Evolutionary conservation across 2,888 invertebrate species (phyloP), one percentile per base, ranked within the genome.

Genomic region (Pyrocoelia pectoralis): DNA sequence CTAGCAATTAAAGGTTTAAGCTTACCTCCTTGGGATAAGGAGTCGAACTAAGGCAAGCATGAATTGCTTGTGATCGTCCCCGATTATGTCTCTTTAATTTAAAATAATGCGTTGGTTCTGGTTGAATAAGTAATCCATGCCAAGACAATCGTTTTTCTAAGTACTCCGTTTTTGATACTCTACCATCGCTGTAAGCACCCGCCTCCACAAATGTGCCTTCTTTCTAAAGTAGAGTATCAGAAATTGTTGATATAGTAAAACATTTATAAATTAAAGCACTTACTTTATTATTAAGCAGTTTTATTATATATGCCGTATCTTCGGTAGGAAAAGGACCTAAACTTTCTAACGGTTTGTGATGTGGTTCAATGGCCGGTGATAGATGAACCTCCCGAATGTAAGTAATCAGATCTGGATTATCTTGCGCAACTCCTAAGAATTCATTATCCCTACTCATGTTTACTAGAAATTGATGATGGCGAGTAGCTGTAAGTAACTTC

Each of bases 401-500:
- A 58, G 87, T 88, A 68, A 92, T 88, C 65, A 93, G 84, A 72
- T 87, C 86, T 1, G 90, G 88, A 73, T 92, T 89, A 77, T 90
- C 91, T 83, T 92, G 92, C 10, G 88, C 84, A 65, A 92, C 90
- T 74, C 87, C 85, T 28, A 87, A 84, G 70, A 92, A 83, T 77
- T 92, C 91, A 79, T 90, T 88, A 79, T 92, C 92, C 68, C 88
- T 88, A 51, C 89, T 90, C 89, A 93, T 90, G 82, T 92, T 93
- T 69, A 89, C 84, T 33, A 90, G 88, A 81, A 93, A 93, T 79
- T 92, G 92, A 77, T 91, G 90, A 65, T 90, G 90, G 65, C 88
- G 87, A 70, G 89, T 83, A 5, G 89, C 90, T 90, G 77, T 1
- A 76, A 76, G 13, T n/a, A n/a, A n/a, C n/a, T n/a, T n/a, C n/a